Conservation (phyloP, 2,113 vertebrate species). For the Ceuthmochares aereus region DNA sequence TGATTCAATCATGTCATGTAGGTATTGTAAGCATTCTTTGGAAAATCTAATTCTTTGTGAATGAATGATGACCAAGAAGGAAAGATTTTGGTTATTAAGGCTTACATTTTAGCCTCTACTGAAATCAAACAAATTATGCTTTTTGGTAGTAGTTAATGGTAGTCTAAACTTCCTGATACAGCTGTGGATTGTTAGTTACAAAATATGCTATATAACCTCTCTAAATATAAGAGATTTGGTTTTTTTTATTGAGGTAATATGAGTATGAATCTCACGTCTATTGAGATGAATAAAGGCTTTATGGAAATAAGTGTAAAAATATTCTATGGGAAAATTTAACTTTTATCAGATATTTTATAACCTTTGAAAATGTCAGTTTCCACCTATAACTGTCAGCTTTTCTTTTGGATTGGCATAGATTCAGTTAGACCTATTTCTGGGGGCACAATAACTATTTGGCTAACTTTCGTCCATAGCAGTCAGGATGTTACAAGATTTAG, state of each 20-base stretch:
- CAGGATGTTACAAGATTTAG: not conserved
- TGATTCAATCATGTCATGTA: not conserved
- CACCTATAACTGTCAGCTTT: not conserved
- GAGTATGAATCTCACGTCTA: not conserved
- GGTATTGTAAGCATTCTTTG: not conserved
- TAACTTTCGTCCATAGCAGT: not conserved
- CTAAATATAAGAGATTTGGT: not conserved
- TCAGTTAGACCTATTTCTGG: not conserved
- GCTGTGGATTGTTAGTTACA: not conserved
- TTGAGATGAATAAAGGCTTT: not conserved
- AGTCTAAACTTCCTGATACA: not conserved
- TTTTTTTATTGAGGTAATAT: not conserved
- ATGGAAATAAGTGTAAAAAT: not conserved
- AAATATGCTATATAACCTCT: not conserved
- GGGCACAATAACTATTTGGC: not conserved
- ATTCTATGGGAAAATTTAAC: not conserved
- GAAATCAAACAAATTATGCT: not conserved
- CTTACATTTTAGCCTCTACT: not conserved
- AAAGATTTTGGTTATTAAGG: not conserved
- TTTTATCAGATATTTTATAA: not conserved
- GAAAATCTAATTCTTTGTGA: not conserved
- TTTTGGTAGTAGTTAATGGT: not conserved
- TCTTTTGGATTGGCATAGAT: not conserved
- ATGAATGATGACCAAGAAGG: not conserved
- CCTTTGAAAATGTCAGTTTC: not conserved